Conservation (phyloP, 2,113 vertebrate genomes). For the Entelurus aequoreus region DNA sequence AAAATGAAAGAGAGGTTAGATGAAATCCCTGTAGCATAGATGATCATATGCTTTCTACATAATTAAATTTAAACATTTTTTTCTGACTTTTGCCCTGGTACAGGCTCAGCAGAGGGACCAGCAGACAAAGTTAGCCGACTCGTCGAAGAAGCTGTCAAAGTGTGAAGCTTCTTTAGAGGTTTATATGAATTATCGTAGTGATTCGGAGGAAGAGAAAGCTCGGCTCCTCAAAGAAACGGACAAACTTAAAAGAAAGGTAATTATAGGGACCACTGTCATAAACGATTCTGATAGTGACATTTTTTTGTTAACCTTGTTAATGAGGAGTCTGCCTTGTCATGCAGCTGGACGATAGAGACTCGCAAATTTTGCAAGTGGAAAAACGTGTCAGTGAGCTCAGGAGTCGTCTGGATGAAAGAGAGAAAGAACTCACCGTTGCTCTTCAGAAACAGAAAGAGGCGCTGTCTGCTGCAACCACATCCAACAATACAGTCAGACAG, state of each 20-base stretch:
- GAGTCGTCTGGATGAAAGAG: conserved; percentile 67
- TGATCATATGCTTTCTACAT: neutral
- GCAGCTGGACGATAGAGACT: conserved; percentile 77
- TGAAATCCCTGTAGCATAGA: neutral
- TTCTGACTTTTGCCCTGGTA: neutral
- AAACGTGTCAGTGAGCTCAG: conserved; percentile 62
- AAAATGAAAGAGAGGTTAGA: conserved; percentile 82
- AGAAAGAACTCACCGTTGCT: conserved; percentile 64
- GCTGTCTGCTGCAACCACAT: conserved; percentile 55
- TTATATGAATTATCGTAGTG: conserved; percentile 75
- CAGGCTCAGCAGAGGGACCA: conserved; percentile 67
- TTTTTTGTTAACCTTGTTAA: neutral
- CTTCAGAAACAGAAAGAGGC: conserved; percentile 75
- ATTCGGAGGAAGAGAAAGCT: conserved; percentile 82
- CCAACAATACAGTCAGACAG: conserved; percentile 68
- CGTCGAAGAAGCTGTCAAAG: conserved; percentile 87
- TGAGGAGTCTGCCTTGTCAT: conserved; percentile 11
- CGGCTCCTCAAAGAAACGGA: conserved; percentile 79
- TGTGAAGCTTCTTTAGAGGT: conserved; percentile 88
- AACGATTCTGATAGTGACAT: neutral
- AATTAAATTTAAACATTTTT: neutral
- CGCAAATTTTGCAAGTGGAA: conserved; percentile 69
- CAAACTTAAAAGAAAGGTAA: conserved; percentile 77
- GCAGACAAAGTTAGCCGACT: conserved; percentile 87
- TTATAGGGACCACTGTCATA: neutral